These are phyloP conservation scores for Trachythela sp. DNA, from an alignment of 64 coral and sea anemone genomes.

Conservation along the genomic window DNA sequence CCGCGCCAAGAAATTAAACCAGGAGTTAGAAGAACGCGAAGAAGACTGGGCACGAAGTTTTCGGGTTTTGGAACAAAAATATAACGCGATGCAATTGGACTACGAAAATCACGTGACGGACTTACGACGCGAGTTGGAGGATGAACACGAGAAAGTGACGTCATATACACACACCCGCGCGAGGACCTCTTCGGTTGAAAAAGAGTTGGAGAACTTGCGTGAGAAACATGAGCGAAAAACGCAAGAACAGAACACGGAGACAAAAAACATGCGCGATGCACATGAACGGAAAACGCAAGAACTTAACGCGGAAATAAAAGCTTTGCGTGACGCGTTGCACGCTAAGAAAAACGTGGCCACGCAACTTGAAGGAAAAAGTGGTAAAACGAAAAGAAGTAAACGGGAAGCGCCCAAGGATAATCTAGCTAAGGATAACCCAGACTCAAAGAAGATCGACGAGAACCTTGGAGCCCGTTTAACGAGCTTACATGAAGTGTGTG, in stretches of 20 bases:
- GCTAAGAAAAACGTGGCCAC: not conserved
- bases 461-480: conserved; percentile 31
- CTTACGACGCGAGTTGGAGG: conserved; percentile 56
- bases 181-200: conserved; percentile 56
- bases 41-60: conserved; percentile 74
- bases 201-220: conserved; percentile 56
- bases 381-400: not conserved
- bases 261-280: conserved; percentile 39
- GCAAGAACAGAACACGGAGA: conserved; percentile 57
- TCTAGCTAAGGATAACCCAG: not conserved
- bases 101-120: conserved; percentile 82
- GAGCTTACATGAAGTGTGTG: conserved; percentile 44
- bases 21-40: conserved; percentile 78
- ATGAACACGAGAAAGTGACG: conserved; percentile 51
- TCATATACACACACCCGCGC: conserved; percentile 47
- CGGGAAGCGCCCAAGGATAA: not conserved
- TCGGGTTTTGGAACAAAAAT: conserved; percentile 89
- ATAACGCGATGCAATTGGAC: conserved; percentile 78
- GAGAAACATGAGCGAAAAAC: conserved; percentile 59
- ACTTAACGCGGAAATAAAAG: conserved; percentile 60
- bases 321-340: conserved; percentile 24
- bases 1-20: conserved; percentile 79
- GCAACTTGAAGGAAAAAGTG: not conserved
- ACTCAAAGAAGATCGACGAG: conserved; percentile 12
- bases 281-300: conserved; percentile 61